These are phyloP conservation scores for Crepidodera aurea DNA, from an alignment of 2,888 invertebrate genomes.

Conservation along the genomic window DNA sequence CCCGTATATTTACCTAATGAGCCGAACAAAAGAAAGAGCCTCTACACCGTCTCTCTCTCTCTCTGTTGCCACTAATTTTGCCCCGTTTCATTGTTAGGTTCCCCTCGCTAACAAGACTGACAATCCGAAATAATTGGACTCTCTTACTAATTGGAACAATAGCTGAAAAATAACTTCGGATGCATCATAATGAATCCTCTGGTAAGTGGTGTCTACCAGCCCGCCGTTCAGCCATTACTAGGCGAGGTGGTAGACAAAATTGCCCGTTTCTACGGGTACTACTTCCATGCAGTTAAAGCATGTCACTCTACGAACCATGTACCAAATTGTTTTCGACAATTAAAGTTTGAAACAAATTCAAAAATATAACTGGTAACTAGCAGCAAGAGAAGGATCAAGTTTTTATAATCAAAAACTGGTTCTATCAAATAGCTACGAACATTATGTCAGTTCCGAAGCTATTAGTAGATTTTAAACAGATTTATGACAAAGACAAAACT, in stretches of 20 bases:
- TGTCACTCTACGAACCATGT: too few species aligned
- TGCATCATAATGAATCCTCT: conserved; percentile 48
- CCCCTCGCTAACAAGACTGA: conserved; percentile 41
- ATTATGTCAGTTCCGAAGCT: too few species aligned
- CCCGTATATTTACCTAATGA: conserved; percentile 31
- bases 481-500: too few species aligned
- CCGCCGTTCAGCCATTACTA: conserved; percentile 2
- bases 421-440: too few species aligned
- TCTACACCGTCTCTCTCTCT: conserved; percentile 13
- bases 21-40: conserved; percentile 26
- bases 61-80: conserved; percentile 32
- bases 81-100: conserved; percentile 33
- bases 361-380: too few species aligned
- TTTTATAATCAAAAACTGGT: too few species aligned
- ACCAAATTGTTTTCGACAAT: too few species aligned
- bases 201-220: conserved; percentile 41
- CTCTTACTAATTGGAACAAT: conserved; percentile 52
- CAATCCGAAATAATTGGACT: conserved; percentile 51
- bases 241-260: conserved; percentile 3
- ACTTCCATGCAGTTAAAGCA: too few species aligned
- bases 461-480: too few species aligned
- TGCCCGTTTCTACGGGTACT: too few species aligned
- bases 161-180: conserved; percentile 50
- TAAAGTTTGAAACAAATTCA: too few species aligned
- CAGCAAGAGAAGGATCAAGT: too few species aligned